Evolutionary conservation across 1,140 invertebrate species (phyloP).

Genomic region (Penaeus indicus): DNA sequence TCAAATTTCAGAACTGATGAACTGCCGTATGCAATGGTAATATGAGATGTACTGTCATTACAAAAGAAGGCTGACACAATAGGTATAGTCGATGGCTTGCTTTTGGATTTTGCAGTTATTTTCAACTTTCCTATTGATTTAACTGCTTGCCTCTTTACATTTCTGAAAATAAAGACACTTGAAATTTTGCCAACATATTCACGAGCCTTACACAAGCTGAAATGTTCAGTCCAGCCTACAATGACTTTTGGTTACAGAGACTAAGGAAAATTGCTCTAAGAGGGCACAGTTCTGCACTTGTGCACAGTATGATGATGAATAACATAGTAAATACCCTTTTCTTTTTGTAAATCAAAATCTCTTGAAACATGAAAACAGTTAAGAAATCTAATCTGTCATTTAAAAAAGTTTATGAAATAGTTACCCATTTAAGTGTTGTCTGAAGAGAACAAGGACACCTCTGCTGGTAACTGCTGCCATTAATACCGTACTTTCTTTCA

Average conservation of each 20-base stretch:
- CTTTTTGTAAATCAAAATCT: too few relatives aligned
- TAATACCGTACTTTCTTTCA: slow-evolving; percentile 27
- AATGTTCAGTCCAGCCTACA: too few relatives aligned
- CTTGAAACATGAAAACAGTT: too few relatives aligned
- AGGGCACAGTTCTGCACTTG: too few relatives aligned
- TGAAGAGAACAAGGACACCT: slow-evolving; percentile 37
- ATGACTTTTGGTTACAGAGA: too few relatives aligned
- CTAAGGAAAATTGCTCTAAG: too few relatives aligned
- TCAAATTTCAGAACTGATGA: slow-evolving; percentile 48
- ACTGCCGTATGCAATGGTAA: slow-evolving; percentile 45
- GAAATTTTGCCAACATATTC: too few relatives aligned
- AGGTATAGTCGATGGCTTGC: slow-evolving; percentile 20
- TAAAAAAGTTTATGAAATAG: neutral
- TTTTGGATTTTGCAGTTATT: neutral
- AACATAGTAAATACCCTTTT: too few relatives aligned
- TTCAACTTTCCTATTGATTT: slow-evolving; percentile 32
- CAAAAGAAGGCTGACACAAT: slow-evolving; percentile 34
- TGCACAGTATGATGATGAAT: too few relatives aligned
- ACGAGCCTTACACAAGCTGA: too few relatives aligned
- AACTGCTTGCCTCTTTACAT: slow-evolving; percentile 17
- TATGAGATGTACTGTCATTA: slow-evolving; percentile 24
- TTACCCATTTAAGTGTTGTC: slow-evolving; percentile 52
- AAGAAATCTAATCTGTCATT: neutral
- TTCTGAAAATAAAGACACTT: neutral
- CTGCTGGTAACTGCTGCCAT: slow-evolving; percentile 22